phyloP scores from a whole-genome alignment of 2,113 vertebrate genomes.

The Aspidoscelis tigris region DNA sequence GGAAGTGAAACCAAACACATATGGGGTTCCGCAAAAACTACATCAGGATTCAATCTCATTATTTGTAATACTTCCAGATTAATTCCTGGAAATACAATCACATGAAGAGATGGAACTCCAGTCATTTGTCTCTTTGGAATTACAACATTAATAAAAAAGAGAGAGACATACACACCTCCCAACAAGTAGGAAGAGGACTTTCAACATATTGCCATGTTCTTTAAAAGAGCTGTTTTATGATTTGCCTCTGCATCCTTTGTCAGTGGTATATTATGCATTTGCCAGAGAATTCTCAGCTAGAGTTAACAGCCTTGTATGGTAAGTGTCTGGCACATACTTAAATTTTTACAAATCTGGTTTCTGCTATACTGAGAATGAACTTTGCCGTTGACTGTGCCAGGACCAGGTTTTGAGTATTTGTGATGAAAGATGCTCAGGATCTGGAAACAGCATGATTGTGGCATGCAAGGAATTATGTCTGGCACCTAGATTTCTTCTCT shows the following conservation, averaged over 20 bases:
- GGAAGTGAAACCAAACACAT: no score
- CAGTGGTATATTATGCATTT: not conserved
- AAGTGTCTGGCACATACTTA: not conserved
- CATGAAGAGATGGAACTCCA: not conserved
- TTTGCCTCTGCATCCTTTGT: no score
- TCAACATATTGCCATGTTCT: no score
- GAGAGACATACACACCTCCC: not conserved
- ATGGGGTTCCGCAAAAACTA: no score
- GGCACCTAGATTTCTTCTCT: no score
- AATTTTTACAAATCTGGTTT: not conserved
- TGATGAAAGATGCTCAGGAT: no score
- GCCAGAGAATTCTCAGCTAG: not conserved
- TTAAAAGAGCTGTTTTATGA: no score
- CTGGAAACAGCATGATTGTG: no score
- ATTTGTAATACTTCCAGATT: not conserved
- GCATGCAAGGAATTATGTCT: no score
- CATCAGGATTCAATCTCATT: no score
- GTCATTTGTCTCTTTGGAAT: not conserved
- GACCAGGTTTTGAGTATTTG: not conserved
- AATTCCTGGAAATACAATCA: conserved; percentile 6
- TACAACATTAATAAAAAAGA: not conserved
- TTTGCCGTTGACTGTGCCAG: not conserved
- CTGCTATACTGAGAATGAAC: not conserved
- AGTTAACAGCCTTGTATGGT: not conserved
- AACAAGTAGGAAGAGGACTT: not conserved